Evolutionary conservation across 2,113 vertebrate species (phyloP).

Genomic region (Chelonoidis abingdonii): DNA sequence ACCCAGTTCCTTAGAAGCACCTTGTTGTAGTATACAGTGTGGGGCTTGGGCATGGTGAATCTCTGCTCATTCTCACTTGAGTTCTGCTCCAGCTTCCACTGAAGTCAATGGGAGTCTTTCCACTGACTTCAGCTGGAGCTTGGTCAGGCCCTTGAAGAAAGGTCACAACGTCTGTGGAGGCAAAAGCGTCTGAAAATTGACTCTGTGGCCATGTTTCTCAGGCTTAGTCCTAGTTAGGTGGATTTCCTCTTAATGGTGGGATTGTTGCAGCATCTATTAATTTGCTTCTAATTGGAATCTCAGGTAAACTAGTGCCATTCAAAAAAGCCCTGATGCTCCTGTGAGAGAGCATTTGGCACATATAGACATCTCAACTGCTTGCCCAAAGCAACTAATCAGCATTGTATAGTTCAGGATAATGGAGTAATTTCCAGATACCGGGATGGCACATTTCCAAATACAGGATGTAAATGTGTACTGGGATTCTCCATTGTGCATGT

Average conservation of each 20-base stretch:
- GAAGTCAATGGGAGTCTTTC: not conserved
- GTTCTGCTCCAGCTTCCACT: too few species aligned
- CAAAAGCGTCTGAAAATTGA: not conserved
- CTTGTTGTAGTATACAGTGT: too few species aligned
- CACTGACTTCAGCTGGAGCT: not conserved
- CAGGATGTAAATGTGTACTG: not conserved
- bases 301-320: not conserved
- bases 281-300: not conserved
- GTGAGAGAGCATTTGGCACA: not conserved
- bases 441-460: not conserved
- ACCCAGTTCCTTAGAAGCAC: too few species aligned
- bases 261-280: not conserved
- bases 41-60: too few species aligned
- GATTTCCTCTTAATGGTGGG: not conserved
- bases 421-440: not conserved
- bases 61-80: too few species aligned
- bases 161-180: not conserved
- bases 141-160: not conserved
- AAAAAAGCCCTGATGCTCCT: fast-evolving
- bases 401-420: not conserved
- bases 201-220: not conserved
- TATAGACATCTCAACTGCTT: not conserved
- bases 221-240: not conserved
- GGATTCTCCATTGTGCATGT: not conserved
- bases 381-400: not conserved